Percentiles rank a stretch among this genome's conserved stretches.
These are phyloP conservation scores for Thalpophila matura DNA, from an alignment of 2,888 invertebrate species.

Conservation along the genomic window DNA sequence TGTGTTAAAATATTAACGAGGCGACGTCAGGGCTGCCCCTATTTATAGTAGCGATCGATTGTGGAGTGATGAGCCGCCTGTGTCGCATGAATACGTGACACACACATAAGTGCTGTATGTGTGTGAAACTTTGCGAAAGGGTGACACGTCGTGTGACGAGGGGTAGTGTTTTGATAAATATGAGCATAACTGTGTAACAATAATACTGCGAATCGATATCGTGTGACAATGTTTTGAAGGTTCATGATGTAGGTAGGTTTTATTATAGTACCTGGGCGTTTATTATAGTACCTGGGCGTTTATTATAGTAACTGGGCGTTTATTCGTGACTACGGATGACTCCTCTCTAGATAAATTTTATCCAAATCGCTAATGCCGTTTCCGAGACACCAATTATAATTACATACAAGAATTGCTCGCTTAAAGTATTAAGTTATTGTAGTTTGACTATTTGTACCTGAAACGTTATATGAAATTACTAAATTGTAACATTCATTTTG, in stretches of 20 bases:
- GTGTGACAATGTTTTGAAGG: neutral
- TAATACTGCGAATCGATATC: constrained; percentile 35
- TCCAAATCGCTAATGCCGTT: too few relatives aligned
- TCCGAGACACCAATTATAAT: too few relatives aligned
- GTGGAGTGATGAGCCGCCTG: constrained; percentile 28
- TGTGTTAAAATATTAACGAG: constrained; percentile 43
- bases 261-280: too few relatives aligned
- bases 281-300: too few relatives aligned
- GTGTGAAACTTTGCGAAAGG: constrained; percentile 18
- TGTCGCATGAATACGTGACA: constrained; percentile 2
- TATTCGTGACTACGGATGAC: too few relatives aligned
- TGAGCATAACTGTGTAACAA: constrained; percentile 15
- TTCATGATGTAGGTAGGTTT: constrained; percentile 1
- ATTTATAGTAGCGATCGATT: constrained; percentile 66
- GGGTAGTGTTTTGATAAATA: constrained; percentile 47
- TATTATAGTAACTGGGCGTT: too few relatives aligned
- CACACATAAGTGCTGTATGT: constrained; percentile 10
- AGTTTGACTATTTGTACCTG: too few relatives aligned
- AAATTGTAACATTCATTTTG: too few relatives aligned
- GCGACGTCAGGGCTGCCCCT: constrained; percentile 57
- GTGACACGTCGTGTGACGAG: constrained; percentile 25
- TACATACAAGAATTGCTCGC: too few relatives aligned
- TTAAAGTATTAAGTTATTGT: too few relatives aligned
- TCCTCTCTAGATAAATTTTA: too few relatives aligned
- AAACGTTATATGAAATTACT: too few relatives aligned